Conservation (phyloP, 92 coral and sea anemone species). For the Umimayanthus chanpuru region DNA sequence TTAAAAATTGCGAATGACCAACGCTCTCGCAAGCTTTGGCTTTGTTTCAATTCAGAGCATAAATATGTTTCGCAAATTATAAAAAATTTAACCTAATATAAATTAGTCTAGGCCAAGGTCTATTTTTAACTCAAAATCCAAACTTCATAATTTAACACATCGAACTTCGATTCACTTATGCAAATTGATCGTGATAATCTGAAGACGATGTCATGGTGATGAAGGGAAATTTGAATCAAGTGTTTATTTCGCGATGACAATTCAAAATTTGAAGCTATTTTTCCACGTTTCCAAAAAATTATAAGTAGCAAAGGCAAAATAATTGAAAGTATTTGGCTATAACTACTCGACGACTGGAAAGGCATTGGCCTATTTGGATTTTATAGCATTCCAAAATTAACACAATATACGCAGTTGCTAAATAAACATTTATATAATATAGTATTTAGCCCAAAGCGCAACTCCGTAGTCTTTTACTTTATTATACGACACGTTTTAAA, state of each 20-base stretch:
- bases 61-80: not conserved
- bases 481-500: not conserved
- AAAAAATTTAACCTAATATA: not conserved
- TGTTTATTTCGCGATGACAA: not conserved
- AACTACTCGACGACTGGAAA: not conserved
- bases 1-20: too few relatives aligned
- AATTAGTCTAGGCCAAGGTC: not conserved
- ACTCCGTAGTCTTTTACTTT: not conserved
- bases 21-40: not conserved
- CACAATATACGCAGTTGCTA: constrained; percentile 1
- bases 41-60: not conserved
- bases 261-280: not conserved
- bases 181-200: not conserved
- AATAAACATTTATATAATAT: constrained; percentile 33
- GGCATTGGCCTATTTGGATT: not conserved
- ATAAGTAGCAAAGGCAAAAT: not conserved
- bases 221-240: not conserved
- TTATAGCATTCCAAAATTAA: not conserved
- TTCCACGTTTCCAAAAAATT: not conserved
- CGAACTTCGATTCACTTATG: not conserved
- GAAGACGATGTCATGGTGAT: constrained; percentile 25
- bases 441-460: not conserved
- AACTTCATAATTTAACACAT: not conserved
- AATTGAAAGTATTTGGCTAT: not conserved
- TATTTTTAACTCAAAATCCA: not conserved